Evolutionary conservation across 2,888 invertebrate genomes (phyloP), one percentile per base, ranked within the genome.

Genomic region (Acleris cristana): DNA sequence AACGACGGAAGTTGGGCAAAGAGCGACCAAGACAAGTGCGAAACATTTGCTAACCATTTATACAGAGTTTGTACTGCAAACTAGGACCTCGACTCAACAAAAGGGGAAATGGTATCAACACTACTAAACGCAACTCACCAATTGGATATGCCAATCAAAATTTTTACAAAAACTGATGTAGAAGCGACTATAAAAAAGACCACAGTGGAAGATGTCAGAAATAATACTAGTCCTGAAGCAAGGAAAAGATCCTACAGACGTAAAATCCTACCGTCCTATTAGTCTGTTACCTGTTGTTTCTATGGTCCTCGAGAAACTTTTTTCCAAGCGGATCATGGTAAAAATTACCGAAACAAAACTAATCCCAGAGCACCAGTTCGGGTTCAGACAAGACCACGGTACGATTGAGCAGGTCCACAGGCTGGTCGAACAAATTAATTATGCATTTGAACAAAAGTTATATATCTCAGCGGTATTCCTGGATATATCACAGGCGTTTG

Each of bases 381-480:
- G 65, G 12, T 71, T 67, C 45, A 48, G 65, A 8, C 51, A 63
- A 40, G 49, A n/a, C 8, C 69, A 62, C 55, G 58, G 59, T 4
- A 66, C 65, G 12, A 65, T 63, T 14, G 63, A 61, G 34, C 65
- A 68, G 40, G 18, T 55, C 10, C 55, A 55, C 18, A 26, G 61
- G 7, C 40, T 62, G 2, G 30, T 45, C 5, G 53, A 62, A 19
- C 8, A 10, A 18, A 62, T 62, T 7, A 18, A 44, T 19, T 2
- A 40, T 2, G 45, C 63, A 3, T 49, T 63, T 7, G 63, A 63
- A 34, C 6, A 55, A 2, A 63, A 48, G 30, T 12, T 30, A 30
- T 65, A 56, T 14, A 64, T 63, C 45, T 61, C 65, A n/a, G 62
- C 65, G 3, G 57, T 26, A 4, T 76, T 74, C 53, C 59, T 75